Conservation (phyloP, 2,113 vertebrate genomes). For the Caranx melampygus region DNA sequence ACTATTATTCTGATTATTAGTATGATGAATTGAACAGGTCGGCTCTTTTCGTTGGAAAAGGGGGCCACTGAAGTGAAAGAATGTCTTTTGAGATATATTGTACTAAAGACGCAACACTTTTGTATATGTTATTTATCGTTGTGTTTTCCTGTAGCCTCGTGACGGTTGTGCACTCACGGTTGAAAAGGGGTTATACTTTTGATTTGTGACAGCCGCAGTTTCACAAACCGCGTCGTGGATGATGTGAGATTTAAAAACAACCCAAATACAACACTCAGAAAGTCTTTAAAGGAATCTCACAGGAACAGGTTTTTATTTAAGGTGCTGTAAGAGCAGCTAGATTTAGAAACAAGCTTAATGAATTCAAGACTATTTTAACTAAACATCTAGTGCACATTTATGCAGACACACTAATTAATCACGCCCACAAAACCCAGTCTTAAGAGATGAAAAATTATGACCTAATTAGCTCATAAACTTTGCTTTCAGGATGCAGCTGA, state of each 20-base stretch:
- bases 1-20: slow-evolving; percentile 56
- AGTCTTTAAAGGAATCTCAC: slow-evolving; percentile 21
- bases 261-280: slow-evolving; percentile 1
- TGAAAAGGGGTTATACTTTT: slow-evolving; percentile 32
- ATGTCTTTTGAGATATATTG: slow-evolving; percentile 76
- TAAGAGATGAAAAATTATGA: slow-evolving; percentile 50
- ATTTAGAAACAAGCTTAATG: slow-evolving; percentile 25
- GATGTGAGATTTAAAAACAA: not conserved
- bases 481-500: not conserved
- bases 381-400: not conserved
- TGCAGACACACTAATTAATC: slow-evolving; percentile 6
- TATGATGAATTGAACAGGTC: slow-evolving; percentile 59
- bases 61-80: slow-evolving; percentile 74
- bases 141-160: slow-evolving; percentile 57
- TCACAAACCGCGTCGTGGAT: not conserved
- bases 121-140: slow-evolving; percentile 73
- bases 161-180: slow-evolving; percentile 32
- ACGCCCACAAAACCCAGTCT: slow-evolving; percentile 57
- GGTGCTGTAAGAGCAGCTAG: slow-evolving; percentile 13
- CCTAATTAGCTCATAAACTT: slow-evolving; percentile 4
- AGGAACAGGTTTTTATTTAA: not conserved
- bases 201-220: slow-evolving; percentile 6
- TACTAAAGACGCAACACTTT: slow-evolving; percentile 74
- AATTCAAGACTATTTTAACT: slow-evolving; percentile 9
- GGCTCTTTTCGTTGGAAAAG: slow-evolving; percentile 67